Evolutionary conservation across 1,140 invertebrate genomes (phyloP), one percentile per base, ranked within the genome.

Genomic region (Ruditapes philippinarum): DNA sequence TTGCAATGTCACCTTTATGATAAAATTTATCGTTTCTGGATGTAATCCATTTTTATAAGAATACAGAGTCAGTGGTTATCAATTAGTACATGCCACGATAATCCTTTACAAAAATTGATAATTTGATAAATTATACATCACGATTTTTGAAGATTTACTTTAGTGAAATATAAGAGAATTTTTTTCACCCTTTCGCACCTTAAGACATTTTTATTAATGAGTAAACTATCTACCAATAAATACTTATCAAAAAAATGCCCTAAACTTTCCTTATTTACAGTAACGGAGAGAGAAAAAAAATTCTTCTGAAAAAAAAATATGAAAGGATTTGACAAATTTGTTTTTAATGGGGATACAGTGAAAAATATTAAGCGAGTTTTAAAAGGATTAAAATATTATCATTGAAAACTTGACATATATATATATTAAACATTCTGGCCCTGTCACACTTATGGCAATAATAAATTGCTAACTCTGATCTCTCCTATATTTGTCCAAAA

Each of bases 151-250:
- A 7, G 31, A 78, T 78, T 78, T 78, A 78, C 74, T 78, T 49
- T 40, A 25, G 1, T 60, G 51, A 60, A 81, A 79, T 79, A 57
- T 22, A 49, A 81, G 51, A 62, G 33, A 81, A 36, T 38, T 57
- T 81, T 60, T 60, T 36, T 17, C 3, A 36, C 3, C 31, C 28
- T 17, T 42, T 49, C 40, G 28, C 14, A 28, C n/a, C 14, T 54
- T 22, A 4, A 42, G 79, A 81, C 79, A 81, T 81, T 60, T 60
- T 81, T 81, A 81, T 81, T 62, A 81, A 81, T 81, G 79, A 81
- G 25, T n/a, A 33, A 19, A 9, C 28, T 7, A 28, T 11, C 1
- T 28, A 45, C 51, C 17, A 78, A 49, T 78, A 49, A 40, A 49
- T 17, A 5, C 14, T 40, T 7, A 40, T 42, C 5, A 36, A 36